These are phyloP conservation scores for Tyrophagus putrescentiae DNA, from an alignment of 1,140 invertebrate species.

Conservation along the genomic window DNA sequence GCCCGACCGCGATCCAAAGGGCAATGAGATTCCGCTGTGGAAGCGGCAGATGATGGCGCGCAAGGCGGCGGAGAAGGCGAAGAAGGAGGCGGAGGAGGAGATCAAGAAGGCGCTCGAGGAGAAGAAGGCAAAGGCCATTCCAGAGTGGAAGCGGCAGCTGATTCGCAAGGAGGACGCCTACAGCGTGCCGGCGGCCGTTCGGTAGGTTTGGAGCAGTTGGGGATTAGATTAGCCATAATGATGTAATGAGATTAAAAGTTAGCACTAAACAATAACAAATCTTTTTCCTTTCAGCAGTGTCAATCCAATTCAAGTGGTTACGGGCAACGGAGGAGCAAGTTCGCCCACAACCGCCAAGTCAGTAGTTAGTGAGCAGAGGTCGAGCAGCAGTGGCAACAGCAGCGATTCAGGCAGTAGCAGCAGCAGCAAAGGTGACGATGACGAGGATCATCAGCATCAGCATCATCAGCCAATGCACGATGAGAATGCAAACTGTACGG, in stretches of 20 bases:
- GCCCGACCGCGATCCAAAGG: slow-evolving; percentile 69
- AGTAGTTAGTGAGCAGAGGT: too few relatives aligned
- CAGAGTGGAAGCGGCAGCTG: slow-evolving; percentile 78
- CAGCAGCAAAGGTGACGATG: too few relatives aligned
- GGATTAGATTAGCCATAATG: not conserved
- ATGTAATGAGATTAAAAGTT: not conserved
- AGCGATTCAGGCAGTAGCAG: too few relatives aligned
- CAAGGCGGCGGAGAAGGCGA: slow-evolving; percentile 75
- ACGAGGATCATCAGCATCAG: not conserved
- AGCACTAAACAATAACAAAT: not conserved
- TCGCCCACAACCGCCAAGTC: not conserved
- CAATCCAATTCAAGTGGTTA: slow-evolving; percentile 5
- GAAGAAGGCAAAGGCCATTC: slow-evolving; percentile 64
- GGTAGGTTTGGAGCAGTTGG: not conserved
- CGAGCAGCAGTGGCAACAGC: too few relatives aligned
- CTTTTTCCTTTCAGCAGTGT: not conserved
- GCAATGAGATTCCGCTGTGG: slow-evolving; percentile 76
- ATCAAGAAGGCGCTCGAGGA: slow-evolving; percentile 59
- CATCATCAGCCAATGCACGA: not conserved
- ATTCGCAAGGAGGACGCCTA: slow-evolving; percentile 56
- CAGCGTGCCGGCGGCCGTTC: not conserved
- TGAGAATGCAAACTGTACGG: not conserved
- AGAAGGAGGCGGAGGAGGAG: slow-evolving; percentile 71
- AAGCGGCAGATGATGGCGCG: slow-evolving; percentile 84
- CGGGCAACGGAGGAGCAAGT: not conserved